These are phyloP conservation scores for Castor canadensis DNA, from an alignment of 2,113 vertebrate species.

Conservation along the genomic window DNA sequence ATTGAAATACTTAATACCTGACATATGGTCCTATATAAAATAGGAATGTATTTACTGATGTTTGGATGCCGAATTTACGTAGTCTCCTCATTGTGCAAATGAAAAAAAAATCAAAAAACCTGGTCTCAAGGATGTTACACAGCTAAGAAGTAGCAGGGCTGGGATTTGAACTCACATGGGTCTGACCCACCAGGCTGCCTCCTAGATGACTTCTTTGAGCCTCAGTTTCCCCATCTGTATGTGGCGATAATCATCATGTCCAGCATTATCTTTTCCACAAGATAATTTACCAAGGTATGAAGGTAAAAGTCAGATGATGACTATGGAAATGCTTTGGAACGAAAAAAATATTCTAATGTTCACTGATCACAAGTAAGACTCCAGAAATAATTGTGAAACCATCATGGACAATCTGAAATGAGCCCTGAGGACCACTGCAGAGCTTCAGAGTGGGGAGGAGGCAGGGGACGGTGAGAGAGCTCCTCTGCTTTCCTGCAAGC, in stretches of 20 bases:
- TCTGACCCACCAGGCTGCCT: background rate
- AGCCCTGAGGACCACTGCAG: background rate
- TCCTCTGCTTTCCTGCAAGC: background rate
- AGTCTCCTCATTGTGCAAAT: too few species aligned
- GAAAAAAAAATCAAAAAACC: background rate
- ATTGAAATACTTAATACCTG: background rate
- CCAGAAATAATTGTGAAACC: background rate
- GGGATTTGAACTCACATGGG: background rate
- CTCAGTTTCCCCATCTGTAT: background rate
- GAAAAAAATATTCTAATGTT: background rate
- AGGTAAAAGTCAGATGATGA: background rate
- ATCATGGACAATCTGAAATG: background rate
- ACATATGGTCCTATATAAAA: background rate
- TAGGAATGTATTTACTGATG: background rate
- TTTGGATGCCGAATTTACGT: background rate
- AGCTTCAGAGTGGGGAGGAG: background rate
- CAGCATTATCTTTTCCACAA: background rate
- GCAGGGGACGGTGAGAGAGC: background rate
- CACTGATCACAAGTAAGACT: background rate
- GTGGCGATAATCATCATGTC: too few species aligned
- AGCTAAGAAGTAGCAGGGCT: background rate
- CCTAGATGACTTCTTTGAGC: background rate
- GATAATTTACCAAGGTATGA: background rate
- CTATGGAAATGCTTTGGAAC: background rate
- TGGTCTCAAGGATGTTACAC: background rate